Base-by-base conservation (phyloP, 2,797 vertebrate genomes). In the Agapornis canus region DNA sequence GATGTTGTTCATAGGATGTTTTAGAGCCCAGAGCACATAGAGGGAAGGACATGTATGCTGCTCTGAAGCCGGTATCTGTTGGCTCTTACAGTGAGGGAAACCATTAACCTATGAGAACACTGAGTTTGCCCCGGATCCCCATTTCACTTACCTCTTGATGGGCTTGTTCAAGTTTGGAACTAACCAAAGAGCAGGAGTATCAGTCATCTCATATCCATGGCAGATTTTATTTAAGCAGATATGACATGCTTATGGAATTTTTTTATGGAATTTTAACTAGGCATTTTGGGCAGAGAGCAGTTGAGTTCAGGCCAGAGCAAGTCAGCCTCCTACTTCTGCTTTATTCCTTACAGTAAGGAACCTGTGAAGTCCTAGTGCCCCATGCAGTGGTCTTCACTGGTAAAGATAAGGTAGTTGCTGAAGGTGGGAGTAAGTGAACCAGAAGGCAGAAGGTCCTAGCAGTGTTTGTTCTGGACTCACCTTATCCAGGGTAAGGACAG, bases 1-100 rank as follows among this genome's bases (percentile, higher is more conserved):
- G 20, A 11, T 56, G 14, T 27, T 49, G 11, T 35, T 82, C 54
- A 8, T 43, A 39, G 39, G 60, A 60, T 56, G 12, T 26, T 86
- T 70, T 75, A 54, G 37, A 70, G 47, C 20, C 19, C 66, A 32
- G 47, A 60, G 63, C 9, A 40, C 37, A 1, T 6, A n/a, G 51
- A 70, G 20, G 57, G 42, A 51, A 65, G 63, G 42, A 51, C 0
- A 0, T 3, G 21, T 40, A 22, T 0, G 0, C 51, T 82, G 45
- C 68, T 82, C 39, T 75, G 42, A 59, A 49, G 42, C 57, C 60
- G 26, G 17, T 40, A 17, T 52, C 65, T 72, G 2, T 56, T 56
- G 64, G 64, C 20, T 81, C 23, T 57, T 57, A 61, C 39, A 65
- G 63, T 37, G 37, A 64, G 45, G 56, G 47, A 64, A 86, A 57